Evolutionary conservation across 2,113 vertebrate species (phyloP), one percentile per base, ranked within the genome.

Genomic region (Prunella himalayana): DNA sequence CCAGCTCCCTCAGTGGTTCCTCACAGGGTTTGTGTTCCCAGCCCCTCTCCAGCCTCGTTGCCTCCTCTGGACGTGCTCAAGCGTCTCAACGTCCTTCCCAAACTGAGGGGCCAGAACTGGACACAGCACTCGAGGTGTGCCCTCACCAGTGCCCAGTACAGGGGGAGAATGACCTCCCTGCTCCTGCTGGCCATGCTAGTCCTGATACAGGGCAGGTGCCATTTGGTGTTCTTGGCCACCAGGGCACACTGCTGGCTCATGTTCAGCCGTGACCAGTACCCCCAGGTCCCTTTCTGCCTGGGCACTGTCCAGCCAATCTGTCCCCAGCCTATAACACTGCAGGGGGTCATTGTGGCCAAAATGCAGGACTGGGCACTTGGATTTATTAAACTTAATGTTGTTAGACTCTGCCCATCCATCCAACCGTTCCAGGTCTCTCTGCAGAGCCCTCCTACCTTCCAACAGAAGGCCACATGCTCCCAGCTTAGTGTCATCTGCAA

Each of bases 51-150:
- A 37, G 37, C 37, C 37, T 37, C 37, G 37, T 37, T 37, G 37
- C 37, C 37, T 37, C 37, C 37, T 37, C 37, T 37, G 37, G 37
- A 37, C 0, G 1, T 1, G 6, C 1, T 73, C 24, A 1, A 35
- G 18, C 0, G 0, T 35, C 33, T 3, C 71, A 21, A 6, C 0
- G 7, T n/a, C 51, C 70, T 27, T 44, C 70, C 23, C 14, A 9
- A 56, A 4, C 39, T 56, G 39, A 71, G 35, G 39, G 31, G 5
- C 31, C 53, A 56, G 30, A 33, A 23, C 31, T 56, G 69, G 30
- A 11, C 35, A 53, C 68, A 53, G 68, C 37, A 41, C 49, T 41
- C 49, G 0, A 37, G 54, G 8, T 35, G 41, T 2, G 5, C 3
- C 27, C 42, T 37, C 54, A 31, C 11, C 56, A 37, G 15, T 37